A percentile compares a stretch with the other conserved stretches of the same genome.
These are phyloP conservation scores for Mus caroli DNA, from an alignment of 2,797 vertebrate genomes.

Conservation along the genomic window DNA sequence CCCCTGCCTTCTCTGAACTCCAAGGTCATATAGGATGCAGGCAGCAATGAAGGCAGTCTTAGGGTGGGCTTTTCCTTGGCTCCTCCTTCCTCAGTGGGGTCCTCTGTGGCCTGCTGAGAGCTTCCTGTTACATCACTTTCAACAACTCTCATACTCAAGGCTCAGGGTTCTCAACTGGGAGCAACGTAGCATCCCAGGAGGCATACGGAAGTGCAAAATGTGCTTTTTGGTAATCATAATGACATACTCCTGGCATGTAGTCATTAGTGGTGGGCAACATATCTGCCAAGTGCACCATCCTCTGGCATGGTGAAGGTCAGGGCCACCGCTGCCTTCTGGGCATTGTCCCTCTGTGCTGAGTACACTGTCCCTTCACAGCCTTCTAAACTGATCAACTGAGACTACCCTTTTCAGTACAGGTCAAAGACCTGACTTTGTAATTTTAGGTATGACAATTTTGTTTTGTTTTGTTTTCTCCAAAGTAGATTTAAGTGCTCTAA, in stretches of 20 bases:
- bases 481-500: conserved; percentile 10
- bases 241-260: not conserved
- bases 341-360: not conserved
- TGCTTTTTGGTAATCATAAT: not conserved
- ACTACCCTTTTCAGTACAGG: conserved; percentile 16
- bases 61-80: not conserved
- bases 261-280: not conserved
- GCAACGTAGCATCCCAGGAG: not conserved
- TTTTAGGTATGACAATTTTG: not conserved
- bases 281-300: not conserved
- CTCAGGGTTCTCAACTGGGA: not conserved
- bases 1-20: not conserved
- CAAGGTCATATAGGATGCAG: not conserved
- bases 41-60: not conserved
- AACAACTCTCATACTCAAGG: not conserved
- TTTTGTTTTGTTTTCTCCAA: not conserved
- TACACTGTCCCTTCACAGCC: not conserved
- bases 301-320: not conserved
- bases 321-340: not conserved
- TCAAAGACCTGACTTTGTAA: conserved; percentile 9
- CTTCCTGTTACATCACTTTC: not conserved
- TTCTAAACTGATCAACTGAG: not conserved
- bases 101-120: not conserved
- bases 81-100: not conserved
- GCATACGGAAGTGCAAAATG: not conserved